Conservation (phyloP, 1,140 invertebrate species). For the Sinonovacula constricta region DNA sequence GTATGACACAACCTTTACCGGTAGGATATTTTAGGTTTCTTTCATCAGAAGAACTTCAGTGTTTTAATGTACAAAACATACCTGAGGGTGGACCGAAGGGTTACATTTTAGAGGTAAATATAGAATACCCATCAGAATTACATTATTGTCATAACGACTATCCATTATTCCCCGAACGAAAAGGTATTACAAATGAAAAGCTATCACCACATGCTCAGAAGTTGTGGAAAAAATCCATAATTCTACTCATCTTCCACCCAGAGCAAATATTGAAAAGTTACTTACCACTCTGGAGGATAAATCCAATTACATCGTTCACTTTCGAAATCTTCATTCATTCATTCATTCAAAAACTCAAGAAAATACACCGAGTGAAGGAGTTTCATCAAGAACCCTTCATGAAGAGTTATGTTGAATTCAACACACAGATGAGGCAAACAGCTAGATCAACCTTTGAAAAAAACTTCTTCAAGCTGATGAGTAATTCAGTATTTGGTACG, state of each 20-base stretch:
- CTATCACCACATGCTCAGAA: constrained; percentile 46
- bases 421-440: no score
- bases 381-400: constrained; percentile 53
- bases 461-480: constrained; percentile 42
- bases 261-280: no score
- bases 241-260: constrained; percentile 34
- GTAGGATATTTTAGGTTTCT: constrained; percentile 61
- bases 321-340: constrained; percentile 44
- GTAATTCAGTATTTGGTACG: constrained; percentile 26
- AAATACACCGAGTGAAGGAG: constrained; percentile 49
- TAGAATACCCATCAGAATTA: constrained; percentile 75
- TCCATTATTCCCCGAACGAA: constrained; percentile 78
- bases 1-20: constrained; percentile 57
- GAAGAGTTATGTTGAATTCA: constrained; percentile 57
- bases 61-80: constrained; percentile 77
- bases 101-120: constrained; percentile 80
- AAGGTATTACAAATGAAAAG: constrained; percentile 39
- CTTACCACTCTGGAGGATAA: no score
- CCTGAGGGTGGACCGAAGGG: constrained; percentile 77
- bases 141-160: constrained; percentile 81
- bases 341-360: constrained; percentile 50
- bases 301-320: constrained; percentile 41
- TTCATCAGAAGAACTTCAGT: constrained; percentile 43
- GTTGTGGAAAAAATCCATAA: constrained; percentile 46
- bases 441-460: no score